Conservation (phyloP, 2,113 vertebrate genomes). For the Speoplatyrhinus poulsoni region DNA sequence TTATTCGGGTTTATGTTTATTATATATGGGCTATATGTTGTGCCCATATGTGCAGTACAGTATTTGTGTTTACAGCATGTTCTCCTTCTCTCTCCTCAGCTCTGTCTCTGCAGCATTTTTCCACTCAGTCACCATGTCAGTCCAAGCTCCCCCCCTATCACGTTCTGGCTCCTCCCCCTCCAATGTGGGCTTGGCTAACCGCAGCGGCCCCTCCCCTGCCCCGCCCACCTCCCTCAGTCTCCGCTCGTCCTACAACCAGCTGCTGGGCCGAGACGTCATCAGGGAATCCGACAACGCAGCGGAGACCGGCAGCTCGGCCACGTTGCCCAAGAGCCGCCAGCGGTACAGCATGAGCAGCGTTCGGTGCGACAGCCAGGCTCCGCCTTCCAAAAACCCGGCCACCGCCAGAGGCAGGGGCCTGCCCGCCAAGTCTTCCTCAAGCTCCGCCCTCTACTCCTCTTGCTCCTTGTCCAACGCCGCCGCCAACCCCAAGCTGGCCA, state of each 20-base stretch:
- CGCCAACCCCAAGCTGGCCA: conserved; percentile 93
- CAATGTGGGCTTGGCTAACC: conserved; percentile 82
- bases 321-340: conserved; percentile 90
- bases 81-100: conserved; percentile 36
- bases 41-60: too few relatives aligned
- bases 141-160: conserved; percentile 87
- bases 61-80: too few relatives aligned
- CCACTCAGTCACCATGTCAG: conserved; percentile 78
- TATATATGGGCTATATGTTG: too few relatives aligned
- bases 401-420: conserved; percentile 72
- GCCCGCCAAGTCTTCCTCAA: conserved; percentile 78
- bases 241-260: conserved; percentile 93
- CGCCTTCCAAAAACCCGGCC: conserved; percentile 67
- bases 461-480: conserved; percentile 73
- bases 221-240: conserved; percentile 92
- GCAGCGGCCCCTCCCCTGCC: conserved; percentile 73
- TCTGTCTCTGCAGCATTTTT: conserved; percentile 17
- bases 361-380: conserved; percentile 81
- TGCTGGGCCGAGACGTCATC: conserved; percentile 87
- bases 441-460: conserved; percentile 72
- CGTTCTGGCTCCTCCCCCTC: conserved; percentile 73
- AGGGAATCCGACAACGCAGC: conserved; percentile 74
- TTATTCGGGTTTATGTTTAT: too few relatives aligned
- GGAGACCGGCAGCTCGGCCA: conserved; percentile 82
- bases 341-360: conserved; percentile 89